Evolutionary conservation across 1,140 invertebrate species (phyloP).

Genomic region (Drosophila tropicalis): DNA sequence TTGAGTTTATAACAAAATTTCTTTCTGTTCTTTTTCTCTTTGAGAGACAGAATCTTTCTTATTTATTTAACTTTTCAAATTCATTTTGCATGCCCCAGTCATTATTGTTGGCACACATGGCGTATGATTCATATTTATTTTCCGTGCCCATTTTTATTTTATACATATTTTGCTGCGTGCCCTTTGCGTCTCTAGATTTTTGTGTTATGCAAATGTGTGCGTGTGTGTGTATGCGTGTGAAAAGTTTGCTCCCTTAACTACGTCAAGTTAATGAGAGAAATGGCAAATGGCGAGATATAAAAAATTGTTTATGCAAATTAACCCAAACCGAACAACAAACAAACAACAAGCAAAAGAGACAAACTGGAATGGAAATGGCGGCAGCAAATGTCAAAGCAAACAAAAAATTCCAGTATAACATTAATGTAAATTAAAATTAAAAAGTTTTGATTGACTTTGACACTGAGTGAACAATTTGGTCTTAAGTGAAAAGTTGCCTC

Average conservation of each 20-base stretch:
- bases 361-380: slow-evolving; percentile 43
- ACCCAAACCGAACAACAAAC: slow-evolving; percentile 6
- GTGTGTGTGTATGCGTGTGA: slow-evolving; percentile 14
- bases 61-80: slow-evolving; percentile 27
- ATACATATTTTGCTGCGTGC: slow-evolving; percentile 23
- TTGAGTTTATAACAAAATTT: slow-evolving; percentile 4
- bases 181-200: slow-evolving; percentile 43
- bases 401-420: slow-evolving; percentile 52
- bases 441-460: slow-evolving; percentile 66
- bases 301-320: slow-evolving; percentile 15
- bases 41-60: background rate
- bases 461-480: slow-evolving; percentile 17
- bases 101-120: slow-evolving; percentile 65
- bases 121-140: slow-evolving; percentile 76
- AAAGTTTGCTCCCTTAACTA: slow-evolving; percentile 33
- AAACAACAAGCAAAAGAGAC: slow-evolving; percentile 19
- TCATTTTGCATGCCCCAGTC: slow-evolving; percentile 29
- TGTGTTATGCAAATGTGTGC: background rate
- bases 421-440: slow-evolving; percentile 75
- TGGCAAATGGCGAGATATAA: slow-evolving; percentile 12
- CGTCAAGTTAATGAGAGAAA: slow-evolving; percentile 12
- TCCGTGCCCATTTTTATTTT: slow-evolving; percentile 65
- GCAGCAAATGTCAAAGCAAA: slow-evolving; percentile 43
- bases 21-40: background rate
- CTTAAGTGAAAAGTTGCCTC: slow-evolving; percentile 24